These are phyloP conservation scores for Nycticorax nycticorax DNA, from an alignment of 2,113 vertebrate species.

Conservation along the genomic window DNA sequence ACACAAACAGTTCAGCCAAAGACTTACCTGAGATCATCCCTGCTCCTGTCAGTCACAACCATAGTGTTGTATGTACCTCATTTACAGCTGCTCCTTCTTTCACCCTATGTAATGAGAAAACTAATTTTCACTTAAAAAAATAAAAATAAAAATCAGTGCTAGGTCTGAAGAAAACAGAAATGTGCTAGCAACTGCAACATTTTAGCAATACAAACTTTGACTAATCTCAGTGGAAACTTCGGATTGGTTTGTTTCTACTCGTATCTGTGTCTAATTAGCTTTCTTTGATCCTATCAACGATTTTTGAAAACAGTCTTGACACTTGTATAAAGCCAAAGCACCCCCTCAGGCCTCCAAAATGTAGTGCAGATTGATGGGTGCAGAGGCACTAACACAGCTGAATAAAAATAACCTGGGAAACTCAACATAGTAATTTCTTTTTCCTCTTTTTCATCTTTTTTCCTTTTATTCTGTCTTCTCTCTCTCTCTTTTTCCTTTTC, in stretches of 20 bases:
- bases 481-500: no score
- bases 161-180: background rate
- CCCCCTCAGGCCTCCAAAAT: background rate
- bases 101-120: background rate
- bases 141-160: background rate
- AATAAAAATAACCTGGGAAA: background rate
- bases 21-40: background rate
- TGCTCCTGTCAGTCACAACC: background rate
- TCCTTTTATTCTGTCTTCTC: no score
- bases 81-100: background rate
- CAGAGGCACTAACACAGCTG: background rate
- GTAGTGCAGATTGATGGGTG: fast-evolving
- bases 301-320: background rate
- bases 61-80: fast-evolving
- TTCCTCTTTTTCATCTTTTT: no score
- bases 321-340: background rate
- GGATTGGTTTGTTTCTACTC: background rate
- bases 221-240: background rate
- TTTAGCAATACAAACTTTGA: background rate
- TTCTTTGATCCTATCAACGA: background rate
- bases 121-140: background rate
- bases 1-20: background rate
- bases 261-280: background rate
- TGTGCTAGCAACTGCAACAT: fast-evolving
- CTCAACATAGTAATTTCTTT: fast-evolving